Conservation (phyloP, 2,113 vertebrate genomes). For the Alligator sinensis region DNA sequence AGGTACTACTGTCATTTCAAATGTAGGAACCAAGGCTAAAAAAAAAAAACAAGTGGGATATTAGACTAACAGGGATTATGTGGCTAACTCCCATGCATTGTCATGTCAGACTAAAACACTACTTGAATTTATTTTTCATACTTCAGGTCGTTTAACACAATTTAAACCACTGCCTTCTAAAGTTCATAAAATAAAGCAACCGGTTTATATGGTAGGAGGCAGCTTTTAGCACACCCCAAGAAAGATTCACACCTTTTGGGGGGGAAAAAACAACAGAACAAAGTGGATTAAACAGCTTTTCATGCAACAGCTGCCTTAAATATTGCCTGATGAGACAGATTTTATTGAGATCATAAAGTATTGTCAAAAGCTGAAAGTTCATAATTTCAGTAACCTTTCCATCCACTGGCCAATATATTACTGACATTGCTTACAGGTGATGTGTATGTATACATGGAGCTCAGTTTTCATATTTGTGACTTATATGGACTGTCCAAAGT, state of each 20-base stretch:
- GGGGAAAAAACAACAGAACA: constrained; percentile 1
- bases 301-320: constrained; percentile 40
- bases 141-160: constrained; percentile 43
- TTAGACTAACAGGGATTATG: neutral
- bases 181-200: constrained; percentile 55
- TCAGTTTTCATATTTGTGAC: neutral
- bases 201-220: constrained; percentile 61
- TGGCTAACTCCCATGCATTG: constrained; percentile 20
- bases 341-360: constrained; percentile 33
- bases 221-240: constrained; percentile 41
- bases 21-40: neutral
- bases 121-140: neutral
- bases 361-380: constrained; percentile 41
- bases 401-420: neutral
- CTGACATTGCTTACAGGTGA: neutral
- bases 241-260: constrained; percentile 48
- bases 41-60: neutral
- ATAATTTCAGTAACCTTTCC: constrained; percentile 21
- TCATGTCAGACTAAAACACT: constrained; percentile 31
- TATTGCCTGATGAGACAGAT: constrained; percentile 12
- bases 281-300: constrained; percentile 46
- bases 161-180: constrained; percentile 46
- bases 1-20: neutral
- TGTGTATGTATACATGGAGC: neutral
- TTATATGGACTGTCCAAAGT: neutral